These are phyloP conservation scores for Myiozetetes cayanensis DNA, from an alignment of 2,113 vertebrate genomes.

Conservation along the genomic window DNA sequence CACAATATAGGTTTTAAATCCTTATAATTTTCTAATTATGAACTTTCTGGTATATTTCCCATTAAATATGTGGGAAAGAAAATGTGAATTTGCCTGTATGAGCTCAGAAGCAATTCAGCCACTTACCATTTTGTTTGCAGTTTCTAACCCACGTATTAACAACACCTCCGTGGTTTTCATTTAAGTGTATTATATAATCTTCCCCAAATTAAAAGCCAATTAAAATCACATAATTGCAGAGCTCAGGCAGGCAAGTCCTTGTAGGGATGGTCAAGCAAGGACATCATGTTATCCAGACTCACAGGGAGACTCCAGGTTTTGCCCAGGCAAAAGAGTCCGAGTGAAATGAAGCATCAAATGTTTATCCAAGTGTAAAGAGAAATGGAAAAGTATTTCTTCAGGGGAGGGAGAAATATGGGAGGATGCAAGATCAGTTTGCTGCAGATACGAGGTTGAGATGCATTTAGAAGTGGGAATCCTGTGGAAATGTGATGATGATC, in stretches of 20 bases:
- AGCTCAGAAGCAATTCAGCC: background rate
- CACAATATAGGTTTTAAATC: background rate
- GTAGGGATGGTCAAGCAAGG: background rate
- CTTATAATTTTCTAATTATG: conserved; percentile 14
- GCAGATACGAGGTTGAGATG: background rate
- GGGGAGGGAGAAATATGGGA: background rate
- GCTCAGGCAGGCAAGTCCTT: conserved; percentile 3
- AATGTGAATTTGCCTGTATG: background rate
- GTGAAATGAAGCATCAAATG: background rate
- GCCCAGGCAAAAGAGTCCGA: background rate
- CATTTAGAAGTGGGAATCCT: background rate
- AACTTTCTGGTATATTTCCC: conserved; percentile 19
- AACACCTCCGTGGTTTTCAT: conserved; percentile 17
- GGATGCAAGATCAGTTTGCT: background rate
- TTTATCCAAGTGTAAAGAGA: background rate
- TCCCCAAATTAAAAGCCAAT: conserved; percentile 32
- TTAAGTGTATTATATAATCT: conserved; percentile 20
- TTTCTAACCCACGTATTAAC: background rate
- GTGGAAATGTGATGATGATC: background rate
- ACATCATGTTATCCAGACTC: background rate
- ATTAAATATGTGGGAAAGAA: background rate
- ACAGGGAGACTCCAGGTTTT: background rate
- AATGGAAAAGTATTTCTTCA: background rate
- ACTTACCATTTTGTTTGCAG: background rate
- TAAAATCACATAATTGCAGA: conserved; percentile 17